Percentiles rank a stretch among this genome's conserved stretches.
Conservation (phyloP, 2,113 vertebrate genomes). For the Thomomys bottae region DNA sequence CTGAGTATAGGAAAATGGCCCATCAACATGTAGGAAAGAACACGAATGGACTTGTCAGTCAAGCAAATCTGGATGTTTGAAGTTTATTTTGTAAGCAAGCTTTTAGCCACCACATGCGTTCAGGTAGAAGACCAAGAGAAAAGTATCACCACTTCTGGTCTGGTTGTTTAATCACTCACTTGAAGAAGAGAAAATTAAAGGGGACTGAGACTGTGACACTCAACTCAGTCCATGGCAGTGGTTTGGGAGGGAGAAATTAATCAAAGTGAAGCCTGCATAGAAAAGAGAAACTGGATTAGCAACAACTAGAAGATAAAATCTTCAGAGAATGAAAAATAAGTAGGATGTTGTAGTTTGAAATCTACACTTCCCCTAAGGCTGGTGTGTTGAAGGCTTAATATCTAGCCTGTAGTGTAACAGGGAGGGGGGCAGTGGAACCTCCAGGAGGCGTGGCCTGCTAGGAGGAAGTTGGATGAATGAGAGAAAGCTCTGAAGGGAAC, state of each 20-base stretch:
- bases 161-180: constrained; percentile 12
- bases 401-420: too few species aligned
- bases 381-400: too few species aligned
- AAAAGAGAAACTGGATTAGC: neutral
- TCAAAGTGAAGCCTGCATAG: neutral
- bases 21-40: neutral
- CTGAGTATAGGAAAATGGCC: neutral
- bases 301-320: accelerated
- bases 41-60: neutral
- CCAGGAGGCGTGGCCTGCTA: too few species aligned
- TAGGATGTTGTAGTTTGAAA: too few species aligned
- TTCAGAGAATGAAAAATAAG: neutral
- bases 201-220: neutral
- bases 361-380: too few species aligned
- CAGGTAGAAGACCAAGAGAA: constrained; percentile 8
- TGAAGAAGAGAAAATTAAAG: neutral
- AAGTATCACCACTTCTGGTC: constrained; percentile 24
- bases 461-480: neutral
- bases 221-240: neutral
- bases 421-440: too few species aligned
- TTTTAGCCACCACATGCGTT: neutral
- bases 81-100: constrained; percentile 30
- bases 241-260: neutral
- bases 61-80: constrained; percentile 10
- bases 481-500: too few species aligned